Conservation (phyloP, 2,113 vertebrate species). For the Lontra canadensis region DNA sequence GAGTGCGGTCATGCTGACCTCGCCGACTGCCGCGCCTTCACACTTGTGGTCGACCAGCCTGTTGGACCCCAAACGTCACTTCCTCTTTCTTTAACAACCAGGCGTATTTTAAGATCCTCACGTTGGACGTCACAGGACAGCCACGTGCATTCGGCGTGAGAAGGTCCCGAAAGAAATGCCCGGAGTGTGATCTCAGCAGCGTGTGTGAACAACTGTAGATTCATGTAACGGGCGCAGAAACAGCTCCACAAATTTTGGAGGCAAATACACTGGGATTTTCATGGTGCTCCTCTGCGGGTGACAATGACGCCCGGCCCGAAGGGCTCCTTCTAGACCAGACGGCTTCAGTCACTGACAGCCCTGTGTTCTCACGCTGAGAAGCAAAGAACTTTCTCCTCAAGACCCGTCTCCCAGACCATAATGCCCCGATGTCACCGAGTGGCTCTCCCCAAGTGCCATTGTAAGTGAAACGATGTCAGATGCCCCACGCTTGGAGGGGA, state of each 20-base stretch:
- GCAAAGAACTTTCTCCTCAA: too few relatives aligned
- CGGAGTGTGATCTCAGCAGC: fast-evolving
- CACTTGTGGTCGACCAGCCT: neutral
- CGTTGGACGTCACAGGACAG: fast-evolving
- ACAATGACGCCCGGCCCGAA: fast-evolving
- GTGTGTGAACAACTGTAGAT: fast-evolving
- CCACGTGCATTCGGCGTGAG: neutral
- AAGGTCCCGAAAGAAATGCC: neutral
- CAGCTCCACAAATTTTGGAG: fast-evolving
- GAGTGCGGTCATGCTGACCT: neutral
- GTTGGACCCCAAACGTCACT: neutral
- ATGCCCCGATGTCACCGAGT: neutral
- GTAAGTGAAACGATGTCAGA: fast-evolving
- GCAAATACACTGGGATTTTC: fast-evolving
- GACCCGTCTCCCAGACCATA: neutral
- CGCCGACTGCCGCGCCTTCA: too few relatives aligned
- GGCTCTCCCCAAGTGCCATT: neutral
- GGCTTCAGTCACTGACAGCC: neutral
- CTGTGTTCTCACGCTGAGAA: neutral
- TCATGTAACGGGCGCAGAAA: fast-evolving
- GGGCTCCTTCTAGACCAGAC: neutral
- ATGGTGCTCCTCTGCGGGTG: fast-evolving
- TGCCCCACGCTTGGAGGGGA: fast-evolving
- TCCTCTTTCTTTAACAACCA: neutral
- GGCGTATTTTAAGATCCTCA: neutral